These are phyloP conservation scores for Rhinoderma darwinii DNA, from an alignment of 2,113 vertebrate genomes.

Conservation along the genomic window DNA sequence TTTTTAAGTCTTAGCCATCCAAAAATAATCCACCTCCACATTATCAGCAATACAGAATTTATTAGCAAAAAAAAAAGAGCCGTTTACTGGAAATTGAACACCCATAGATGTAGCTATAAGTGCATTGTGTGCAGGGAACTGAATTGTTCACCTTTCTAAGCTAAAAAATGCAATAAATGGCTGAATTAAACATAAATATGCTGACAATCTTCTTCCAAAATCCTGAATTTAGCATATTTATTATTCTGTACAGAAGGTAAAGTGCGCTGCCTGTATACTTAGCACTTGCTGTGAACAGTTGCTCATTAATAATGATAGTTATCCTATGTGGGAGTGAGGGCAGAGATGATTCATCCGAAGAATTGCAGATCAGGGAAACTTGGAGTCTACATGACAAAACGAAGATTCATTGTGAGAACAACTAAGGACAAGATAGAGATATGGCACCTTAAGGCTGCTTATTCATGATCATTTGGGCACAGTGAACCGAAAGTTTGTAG, in stretches of 20 bases:
- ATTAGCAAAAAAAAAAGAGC: background rate
- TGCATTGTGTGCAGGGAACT: background rate
- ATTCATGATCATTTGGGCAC: background rate
- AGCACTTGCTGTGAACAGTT: background rate
- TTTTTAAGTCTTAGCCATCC: background rate
- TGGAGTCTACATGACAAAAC: background rate
- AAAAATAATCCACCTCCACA: background rate
- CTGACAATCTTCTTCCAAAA: slow-evolving; percentile 16
- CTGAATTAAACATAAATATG: slow-evolving; percentile 27
- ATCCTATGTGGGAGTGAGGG: slow-evolving; percentile 38
- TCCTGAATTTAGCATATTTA: background rate
- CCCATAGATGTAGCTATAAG: background rate
- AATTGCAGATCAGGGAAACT: background rate
- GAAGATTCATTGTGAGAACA: background rate
- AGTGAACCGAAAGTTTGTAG: too few species aligned
- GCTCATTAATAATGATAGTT: slow-evolving; percentile 46
- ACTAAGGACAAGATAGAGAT: background rate
- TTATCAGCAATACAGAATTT: slow-evolving; percentile 17
- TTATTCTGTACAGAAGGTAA: background rate
- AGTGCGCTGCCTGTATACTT: background rate
- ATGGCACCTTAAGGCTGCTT: background rate
- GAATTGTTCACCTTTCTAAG: background rate
- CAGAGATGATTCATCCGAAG: background rate
- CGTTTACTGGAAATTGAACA: slow-evolving; percentile 31
- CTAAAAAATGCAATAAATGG: slow-evolving; percentile 15